Evolutionary conservation across 2,888 invertebrate genomes (phyloP).

Genomic region (Gymnosoma rotundatum): DNA sequence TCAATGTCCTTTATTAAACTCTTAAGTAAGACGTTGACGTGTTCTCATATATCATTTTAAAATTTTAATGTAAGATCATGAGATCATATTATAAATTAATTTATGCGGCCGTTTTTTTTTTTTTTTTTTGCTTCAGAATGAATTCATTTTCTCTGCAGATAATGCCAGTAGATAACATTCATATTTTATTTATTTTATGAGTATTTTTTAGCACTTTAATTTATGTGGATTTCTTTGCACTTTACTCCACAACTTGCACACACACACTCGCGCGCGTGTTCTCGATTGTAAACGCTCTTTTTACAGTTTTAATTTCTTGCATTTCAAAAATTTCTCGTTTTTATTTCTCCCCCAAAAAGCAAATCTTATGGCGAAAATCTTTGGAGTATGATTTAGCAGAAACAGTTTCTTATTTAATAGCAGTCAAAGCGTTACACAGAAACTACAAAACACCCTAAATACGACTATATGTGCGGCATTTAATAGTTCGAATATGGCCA

Average conservation of each 20-base stretch:
- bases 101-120: background rate
- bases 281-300: slow-evolving; percentile 42
- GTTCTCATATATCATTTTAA: too few species aligned
- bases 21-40: too few species aligned
- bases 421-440: slow-evolving; percentile 34
- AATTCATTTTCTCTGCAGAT: background rate
- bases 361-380: slow-evolving; percentile 48
- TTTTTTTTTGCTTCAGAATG: background rate
- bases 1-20: too few species aligned
- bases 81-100: background rate
- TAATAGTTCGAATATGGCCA: slow-evolving; percentile 24
- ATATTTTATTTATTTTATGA: background rate
- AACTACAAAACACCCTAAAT: slow-evolving; percentile 56
- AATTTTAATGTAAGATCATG: background rate
- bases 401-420: slow-evolving; percentile 46
- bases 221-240: slow-evolving; percentile 15
- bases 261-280: background rate
- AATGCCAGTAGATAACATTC: background rate
- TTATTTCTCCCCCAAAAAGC: slow-evolving; percentile 28
- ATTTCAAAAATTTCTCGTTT: background rate
- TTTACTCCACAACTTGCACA: background rate
- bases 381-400: slow-evolving; percentile 67
- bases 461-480: slow-evolving; percentile 29
- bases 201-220: background rate
- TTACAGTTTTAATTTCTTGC: slow-evolving; percentile 13